Conservation (phyloP, 2,888 invertebrate species). For the Imbricaverruca yamaguchii region DNA sequence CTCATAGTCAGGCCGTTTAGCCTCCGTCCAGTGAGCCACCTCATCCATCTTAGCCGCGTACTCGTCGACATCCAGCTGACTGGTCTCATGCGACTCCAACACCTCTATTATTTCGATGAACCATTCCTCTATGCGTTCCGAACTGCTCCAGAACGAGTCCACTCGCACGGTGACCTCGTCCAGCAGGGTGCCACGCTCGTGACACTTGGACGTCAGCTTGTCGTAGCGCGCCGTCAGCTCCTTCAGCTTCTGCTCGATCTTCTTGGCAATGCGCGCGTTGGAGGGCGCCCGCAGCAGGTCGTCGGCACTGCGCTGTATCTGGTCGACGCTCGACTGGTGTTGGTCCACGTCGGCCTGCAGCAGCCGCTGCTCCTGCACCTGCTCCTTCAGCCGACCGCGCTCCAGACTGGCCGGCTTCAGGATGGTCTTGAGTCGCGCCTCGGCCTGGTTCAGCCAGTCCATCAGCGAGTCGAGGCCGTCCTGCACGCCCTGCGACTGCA, state of each 20-base stretch:
- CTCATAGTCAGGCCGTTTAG: constrained; percentile 58
- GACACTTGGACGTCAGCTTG: constrained; percentile 69
- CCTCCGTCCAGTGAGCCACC: background rate
- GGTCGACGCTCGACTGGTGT: constrained; percentile 59
- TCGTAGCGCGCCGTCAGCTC: constrained; percentile 76
- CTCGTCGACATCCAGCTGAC: constrained; percentile 4
- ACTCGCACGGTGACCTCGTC: constrained; percentile 67
- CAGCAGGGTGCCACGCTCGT: constrained; percentile 70
- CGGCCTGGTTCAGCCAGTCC: constrained; percentile 76
- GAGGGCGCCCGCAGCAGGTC: constrained; percentile 72
- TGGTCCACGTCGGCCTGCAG: constrained; percentile 76
- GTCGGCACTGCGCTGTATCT: constrained; percentile 52
- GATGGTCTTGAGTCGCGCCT: constrained; percentile 66
- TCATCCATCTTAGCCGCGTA: constrained; percentile 12
- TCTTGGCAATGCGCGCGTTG: constrained; percentile 79
- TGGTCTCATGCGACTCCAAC: constrained; percentile 39
- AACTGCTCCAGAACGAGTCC: constrained; percentile 56
- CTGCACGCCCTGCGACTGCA: constrained; percentile 92
- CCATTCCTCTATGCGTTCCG: constrained; percentile 37
- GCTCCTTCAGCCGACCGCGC: constrained; percentile 75
- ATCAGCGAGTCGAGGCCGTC: constrained; percentile 84
- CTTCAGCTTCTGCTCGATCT: constrained; percentile 64
- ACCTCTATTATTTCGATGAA: constrained; percentile 53
- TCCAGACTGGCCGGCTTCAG: constrained; percentile 78
- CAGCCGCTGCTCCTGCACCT: constrained; percentile 75